Evolutionary conservation across 2,113 vertebrate species (phyloP).

Genomic region (Phaethornis superciliosus): DNA sequence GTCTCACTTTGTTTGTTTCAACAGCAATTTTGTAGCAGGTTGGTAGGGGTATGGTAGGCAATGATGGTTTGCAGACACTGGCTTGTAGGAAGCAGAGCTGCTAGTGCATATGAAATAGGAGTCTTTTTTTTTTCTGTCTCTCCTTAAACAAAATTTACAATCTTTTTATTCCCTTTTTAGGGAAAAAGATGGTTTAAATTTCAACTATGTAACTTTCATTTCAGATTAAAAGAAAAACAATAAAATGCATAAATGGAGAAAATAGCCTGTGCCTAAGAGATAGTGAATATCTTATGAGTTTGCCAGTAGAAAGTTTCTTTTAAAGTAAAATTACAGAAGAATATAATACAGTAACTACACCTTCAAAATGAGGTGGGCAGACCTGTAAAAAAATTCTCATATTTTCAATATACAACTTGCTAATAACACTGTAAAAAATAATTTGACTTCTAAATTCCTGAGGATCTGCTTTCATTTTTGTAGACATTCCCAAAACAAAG

Average conservation of each 20-base stretch:
- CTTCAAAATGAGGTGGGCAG: background rate
- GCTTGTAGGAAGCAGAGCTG: conserved; percentile 10
- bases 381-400: background rate
- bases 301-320: background rate
- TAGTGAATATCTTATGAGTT: background rate
- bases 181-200: background rate
- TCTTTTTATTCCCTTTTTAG: background rate
- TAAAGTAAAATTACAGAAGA: conserved; percentile 2
- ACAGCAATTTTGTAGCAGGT: conserved; percentile 5
- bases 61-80: conserved; percentile 11
- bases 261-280: background rate
- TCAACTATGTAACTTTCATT: background rate
- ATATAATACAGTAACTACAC: background rate
- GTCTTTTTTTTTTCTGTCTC: background rate
- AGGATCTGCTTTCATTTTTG: background rate
- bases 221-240: conserved; percentile 19
- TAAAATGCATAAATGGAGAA: background rate
- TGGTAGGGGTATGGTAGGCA: background rate
- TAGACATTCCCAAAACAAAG: background rate
- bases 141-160: conserved; percentile 9
- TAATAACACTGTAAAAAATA: background rate
- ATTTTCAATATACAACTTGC: background rate
- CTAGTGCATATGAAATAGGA: conserved; percentile 7
- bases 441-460: background rate
- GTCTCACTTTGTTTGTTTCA: background rate